phyloP scores from a whole-genome alignment of 2,797 vertebrate species.

The Lithobates pipiens region DNA sequence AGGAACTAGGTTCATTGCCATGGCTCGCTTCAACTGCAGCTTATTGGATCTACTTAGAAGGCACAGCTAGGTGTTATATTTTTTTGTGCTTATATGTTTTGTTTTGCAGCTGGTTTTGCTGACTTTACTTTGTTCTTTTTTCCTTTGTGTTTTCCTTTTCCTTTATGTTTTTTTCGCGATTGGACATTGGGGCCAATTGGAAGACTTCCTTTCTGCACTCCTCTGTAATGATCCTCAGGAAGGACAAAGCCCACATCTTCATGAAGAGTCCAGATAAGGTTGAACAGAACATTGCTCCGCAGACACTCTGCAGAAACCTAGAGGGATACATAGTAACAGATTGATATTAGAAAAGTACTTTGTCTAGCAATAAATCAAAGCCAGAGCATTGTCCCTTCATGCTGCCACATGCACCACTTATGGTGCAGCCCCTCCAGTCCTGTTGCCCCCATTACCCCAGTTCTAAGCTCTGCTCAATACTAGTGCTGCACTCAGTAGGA shows the following conservation, averaged over 20 bases:
- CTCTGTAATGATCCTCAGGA: neutral
- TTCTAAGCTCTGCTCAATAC: neutral
- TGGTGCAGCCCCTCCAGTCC: neutral
- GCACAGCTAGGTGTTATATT: neutral
- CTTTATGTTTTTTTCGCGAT: conserved; percentile 3
- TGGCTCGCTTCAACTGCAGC: neutral
- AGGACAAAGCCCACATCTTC: conserved; percentile 21
- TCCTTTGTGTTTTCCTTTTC: neutral
- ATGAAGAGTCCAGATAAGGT: conserved; percentile 25
- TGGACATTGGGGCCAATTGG: neutral
- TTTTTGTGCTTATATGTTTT: neutral
- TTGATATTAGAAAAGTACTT: no score
- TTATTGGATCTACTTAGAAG: neutral
- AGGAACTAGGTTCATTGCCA: no score
- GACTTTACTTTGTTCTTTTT: neutral
- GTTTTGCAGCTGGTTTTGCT: neutral
- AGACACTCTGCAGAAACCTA: conserved; percentile 47
- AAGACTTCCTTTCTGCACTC: neutral
- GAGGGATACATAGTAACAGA: neutral
- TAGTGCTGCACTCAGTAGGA: neutral
- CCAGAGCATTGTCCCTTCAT: neutral
- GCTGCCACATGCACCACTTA: no score
- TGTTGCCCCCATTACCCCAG: neutral
- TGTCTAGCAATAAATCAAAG: neutral
- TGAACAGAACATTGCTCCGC: conserved; percentile 5